Conservation (phyloP, 2,888 invertebrate genomes). For the Amphiduros pacificus region DNA sequence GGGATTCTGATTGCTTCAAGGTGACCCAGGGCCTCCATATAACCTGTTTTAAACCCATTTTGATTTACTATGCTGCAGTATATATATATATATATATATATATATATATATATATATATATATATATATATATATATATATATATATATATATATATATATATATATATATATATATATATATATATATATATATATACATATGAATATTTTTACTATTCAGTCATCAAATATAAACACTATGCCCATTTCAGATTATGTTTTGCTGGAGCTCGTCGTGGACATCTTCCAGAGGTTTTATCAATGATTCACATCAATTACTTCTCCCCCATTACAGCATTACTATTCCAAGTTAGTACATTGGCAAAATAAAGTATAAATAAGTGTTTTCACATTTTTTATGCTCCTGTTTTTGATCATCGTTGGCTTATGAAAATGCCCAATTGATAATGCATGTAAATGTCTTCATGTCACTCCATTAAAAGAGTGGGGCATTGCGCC, state of each 20-base stretch:
- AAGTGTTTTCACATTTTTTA: too few species aligned
- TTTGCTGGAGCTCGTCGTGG: not conserved
- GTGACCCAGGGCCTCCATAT: too few species aligned
- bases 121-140: not conserved
- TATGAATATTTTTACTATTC: not conserved
- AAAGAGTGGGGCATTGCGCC: too few species aligned
- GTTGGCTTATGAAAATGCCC: too few species aligned
- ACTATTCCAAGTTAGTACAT: not conserved
- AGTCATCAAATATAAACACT: not conserved
- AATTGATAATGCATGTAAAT: too few species aligned
- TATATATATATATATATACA: not conserved
- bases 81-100: not conserved
- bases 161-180: not conserved
- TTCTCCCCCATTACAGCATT: not conserved
- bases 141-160: not conserved
- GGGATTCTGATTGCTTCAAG: not conserved
- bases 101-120: not conserved
- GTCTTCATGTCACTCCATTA: too few species aligned
- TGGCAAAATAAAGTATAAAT: not conserved
- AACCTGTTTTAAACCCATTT: too few species aligned
- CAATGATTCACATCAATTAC: not conserved
- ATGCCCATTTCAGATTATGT: not conserved
- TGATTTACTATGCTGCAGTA: too few species aligned
- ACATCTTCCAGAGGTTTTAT: not conserved
- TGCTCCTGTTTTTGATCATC: too few species aligned